Evolutionary conservation across 2,113 vertebrate genomes (phyloP).

Genomic region (Tragulus kanchil): DNA sequence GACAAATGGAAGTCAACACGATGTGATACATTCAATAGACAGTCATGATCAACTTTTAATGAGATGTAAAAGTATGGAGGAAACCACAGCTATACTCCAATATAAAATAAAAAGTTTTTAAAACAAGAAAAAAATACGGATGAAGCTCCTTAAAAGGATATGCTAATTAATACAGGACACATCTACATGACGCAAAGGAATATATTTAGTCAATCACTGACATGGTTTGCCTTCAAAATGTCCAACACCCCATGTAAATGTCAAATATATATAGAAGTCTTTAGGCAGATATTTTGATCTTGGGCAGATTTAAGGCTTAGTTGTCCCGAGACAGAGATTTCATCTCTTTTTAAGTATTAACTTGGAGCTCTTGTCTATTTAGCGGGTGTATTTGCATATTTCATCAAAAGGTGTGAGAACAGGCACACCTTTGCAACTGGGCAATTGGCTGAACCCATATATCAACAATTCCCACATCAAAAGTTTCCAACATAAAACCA

Average conservation of each 20-base stretch:
- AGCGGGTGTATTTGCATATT: slow-evolving; percentile 4
- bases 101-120: not conserved
- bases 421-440: not conserved
- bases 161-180: not conserved
- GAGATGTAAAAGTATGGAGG: not conserved
- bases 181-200: not conserved
- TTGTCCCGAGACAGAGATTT: not conserved
- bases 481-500: not conserved
- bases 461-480: not conserved
- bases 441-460: not conserved
- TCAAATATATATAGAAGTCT: not conserved
- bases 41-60: not conserved
- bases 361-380: not conserved
- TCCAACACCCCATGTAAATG: not conserved
- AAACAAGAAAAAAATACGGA: not conserved
- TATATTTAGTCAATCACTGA: not conserved
- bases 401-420: not conserved
- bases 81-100: not conserved
- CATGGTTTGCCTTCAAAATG: not conserved
- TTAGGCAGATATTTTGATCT: slow-evolving; percentile 25
- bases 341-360: not conserved
- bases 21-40: not conserved
- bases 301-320: not conserved
- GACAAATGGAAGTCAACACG: not conserved
- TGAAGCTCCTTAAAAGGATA: not conserved